These are phyloP conservation scores for Drosophila hydei DNA, from an alignment of 1,140 invertebrate genomes.

Conservation along the genomic window DNA sequence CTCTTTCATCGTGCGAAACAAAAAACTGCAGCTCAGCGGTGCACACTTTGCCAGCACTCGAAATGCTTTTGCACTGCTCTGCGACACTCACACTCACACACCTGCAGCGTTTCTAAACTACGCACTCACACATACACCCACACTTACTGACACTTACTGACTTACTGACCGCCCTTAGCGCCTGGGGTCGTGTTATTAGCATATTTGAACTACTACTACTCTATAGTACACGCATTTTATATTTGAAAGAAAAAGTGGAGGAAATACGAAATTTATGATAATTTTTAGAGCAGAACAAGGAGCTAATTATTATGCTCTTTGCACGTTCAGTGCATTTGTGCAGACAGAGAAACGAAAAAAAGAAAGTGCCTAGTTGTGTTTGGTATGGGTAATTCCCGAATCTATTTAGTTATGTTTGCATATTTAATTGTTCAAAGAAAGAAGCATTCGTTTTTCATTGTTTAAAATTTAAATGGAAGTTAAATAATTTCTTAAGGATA, in stretches of 20 bases:
- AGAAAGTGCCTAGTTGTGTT: conserved; percentile 23
- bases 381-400: background rate
- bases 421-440: conserved; percentile 3
- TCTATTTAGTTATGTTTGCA: conserved; percentile 1
- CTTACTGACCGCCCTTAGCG: conserved; percentile 9
- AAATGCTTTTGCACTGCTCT: conserved; percentile 61
- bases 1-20: conserved; percentile 11
- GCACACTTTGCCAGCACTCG: conserved; percentile 59
- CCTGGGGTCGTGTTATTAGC: conserved; percentile 33
- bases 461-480: background rate
- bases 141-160: too few relatives aligned
- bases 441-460: background rate
- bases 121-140: conserved; percentile 26
- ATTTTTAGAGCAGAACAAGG: conserved; percentile 70
- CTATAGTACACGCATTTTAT: conserved; percentile 44
- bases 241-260: conserved; percentile 2
- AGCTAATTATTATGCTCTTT: conserved; percentile 46
- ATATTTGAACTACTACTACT: conserved; percentile 18
- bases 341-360: background rate
- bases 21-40: conserved; percentile 27
- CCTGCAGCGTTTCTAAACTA: conserved; percentile 56
- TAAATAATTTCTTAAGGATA: background rate
- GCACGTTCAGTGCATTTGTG: conserved; percentile 22
- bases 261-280: conserved; percentile 47
- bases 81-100: conserved; percentile 65